These are phyloP conservation scores for Dendrophyllia cribrosa DNA, from an alignment of 64 coral and sea anemone genomes.

Conservation along the genomic window DNA sequence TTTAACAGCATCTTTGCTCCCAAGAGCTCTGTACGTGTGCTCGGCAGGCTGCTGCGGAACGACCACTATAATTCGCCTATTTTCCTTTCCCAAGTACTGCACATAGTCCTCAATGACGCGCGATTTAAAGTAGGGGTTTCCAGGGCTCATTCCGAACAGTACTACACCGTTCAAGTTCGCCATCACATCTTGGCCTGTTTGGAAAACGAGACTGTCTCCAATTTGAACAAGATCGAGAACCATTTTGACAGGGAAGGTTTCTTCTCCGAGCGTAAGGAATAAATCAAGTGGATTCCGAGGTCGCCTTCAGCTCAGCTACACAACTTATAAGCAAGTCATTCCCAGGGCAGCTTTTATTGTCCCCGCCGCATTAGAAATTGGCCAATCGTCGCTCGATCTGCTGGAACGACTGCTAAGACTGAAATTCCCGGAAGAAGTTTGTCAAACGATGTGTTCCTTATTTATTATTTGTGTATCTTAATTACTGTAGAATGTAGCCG, in stretches of 20 bases:
- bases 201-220: slow-evolving; percentile 31
- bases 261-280: neutral
- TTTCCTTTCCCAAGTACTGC: slow-evolving; percentile 55
- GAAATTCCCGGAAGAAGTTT: neutral
- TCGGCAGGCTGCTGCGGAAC: slow-evolving; percentile 69
- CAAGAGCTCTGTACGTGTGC: slow-evolving; percentile 77
- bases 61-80: slow-evolving; percentile 46
- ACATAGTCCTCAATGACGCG: slow-evolving; percentile 72
- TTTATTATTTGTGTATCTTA: too few relatives aligned
- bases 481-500: too few relatives aligned
- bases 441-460: neutral
- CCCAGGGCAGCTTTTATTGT: neutral
- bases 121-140: slow-evolving; percentile 67
- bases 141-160: slow-evolving; percentile 80
- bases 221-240: slow-evolving; percentile 27
- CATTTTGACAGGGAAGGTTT: neutral
- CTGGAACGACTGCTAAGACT: slow-evolving; percentile 20
- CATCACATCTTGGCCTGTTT: slow-evolving; percentile 61
- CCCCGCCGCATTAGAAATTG: neutral
- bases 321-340: too few relatives aligned
- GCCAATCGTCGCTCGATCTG: neutral
- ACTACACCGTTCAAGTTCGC: slow-evolving; percentile 61
- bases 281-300: neutral
- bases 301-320: neutral
- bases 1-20: slow-evolving; percentile 75